These are phyloP conservation scores for Paralvinella palmiformis DNA, from an alignment of 1,140 invertebrate genomes.

Conservation along the genomic window DNA sequence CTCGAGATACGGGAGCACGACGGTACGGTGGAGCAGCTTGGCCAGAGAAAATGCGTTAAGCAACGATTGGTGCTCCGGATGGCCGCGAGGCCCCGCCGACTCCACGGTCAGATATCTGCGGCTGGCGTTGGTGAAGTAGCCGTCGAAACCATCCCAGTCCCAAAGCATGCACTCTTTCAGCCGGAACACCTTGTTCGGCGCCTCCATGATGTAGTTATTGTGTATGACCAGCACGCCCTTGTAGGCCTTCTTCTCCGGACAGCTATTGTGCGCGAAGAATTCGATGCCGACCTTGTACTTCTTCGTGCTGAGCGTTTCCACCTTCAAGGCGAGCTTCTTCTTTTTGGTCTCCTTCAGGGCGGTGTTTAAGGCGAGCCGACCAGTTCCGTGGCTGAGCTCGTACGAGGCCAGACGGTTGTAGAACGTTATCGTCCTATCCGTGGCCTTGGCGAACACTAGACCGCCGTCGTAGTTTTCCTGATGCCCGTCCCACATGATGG, in stretches of 20 bases:
- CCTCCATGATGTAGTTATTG: constrained; percentile 18
- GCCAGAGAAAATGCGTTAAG: constrained; percentile 3
- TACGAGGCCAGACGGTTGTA: neutral
- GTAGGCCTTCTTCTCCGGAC: neutral
- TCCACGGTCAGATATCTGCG: constrained; percentile 14
- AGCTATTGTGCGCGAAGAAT: neutral
- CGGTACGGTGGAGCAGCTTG: constrained; percentile 10
- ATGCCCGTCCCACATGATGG: neutral
- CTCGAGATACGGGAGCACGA: constrained; percentile 13
- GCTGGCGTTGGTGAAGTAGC: constrained; percentile 13
- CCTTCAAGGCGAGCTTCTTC: neutral
- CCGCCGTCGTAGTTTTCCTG: constrained; percentile 7
- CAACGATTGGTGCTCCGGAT: neutral
- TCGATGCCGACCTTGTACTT: neutral
- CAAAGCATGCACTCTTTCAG: constrained; percentile 13
- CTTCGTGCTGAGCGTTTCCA: neutral
- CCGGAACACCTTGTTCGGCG: constrained; percentile 5
- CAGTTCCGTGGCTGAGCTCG: neutral
- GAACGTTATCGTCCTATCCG: neutral
- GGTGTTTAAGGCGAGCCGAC: neutral
- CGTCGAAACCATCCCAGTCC: constrained; percentile 6
- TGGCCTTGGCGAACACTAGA: constrained; percentile 2
- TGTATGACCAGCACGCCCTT: neutral
- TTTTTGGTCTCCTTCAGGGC: neutral
- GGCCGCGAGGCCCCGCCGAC: neutral